phyloP scores from a whole-genome alignment of 1,140 invertebrate species.

The Ditylenchus dipsaci region DNA sequence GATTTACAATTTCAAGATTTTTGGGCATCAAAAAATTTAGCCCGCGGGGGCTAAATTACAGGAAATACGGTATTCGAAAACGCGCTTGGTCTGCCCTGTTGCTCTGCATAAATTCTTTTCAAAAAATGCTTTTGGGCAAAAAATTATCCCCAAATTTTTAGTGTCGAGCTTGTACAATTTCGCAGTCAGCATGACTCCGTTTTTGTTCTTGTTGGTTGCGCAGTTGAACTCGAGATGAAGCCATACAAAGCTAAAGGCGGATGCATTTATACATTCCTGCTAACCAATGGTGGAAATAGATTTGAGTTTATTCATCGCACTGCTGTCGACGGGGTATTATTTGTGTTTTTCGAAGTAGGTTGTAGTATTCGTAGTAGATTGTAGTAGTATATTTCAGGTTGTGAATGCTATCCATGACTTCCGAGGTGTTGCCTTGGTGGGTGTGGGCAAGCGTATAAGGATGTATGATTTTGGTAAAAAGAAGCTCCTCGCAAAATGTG shows the following conservation, averaged over 20 bases:
- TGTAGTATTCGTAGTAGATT: too few relatives aligned
- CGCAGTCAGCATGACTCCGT: slow-evolving; percentile 67
- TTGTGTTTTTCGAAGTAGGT: too few relatives aligned
- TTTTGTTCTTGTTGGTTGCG: slow-evolving; percentile 79
- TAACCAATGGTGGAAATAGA: slow-evolving; percentile 64
- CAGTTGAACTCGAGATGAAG: slow-evolving; percentile 82
- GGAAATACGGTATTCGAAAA: too few relatives aligned
- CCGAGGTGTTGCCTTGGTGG: slow-evolving; percentile 83
- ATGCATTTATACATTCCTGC: slow-evolving; percentile 77
- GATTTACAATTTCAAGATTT: too few relatives aligned
- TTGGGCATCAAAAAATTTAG: too few relatives aligned
- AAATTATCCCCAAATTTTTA: slow-evolving; percentile 55
- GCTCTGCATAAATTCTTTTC: too few relatives aligned
- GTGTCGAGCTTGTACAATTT: slow-evolving; percentile 72
- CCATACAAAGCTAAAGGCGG: slow-evolving; percentile 75
- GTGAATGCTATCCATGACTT: slow-evolving; percentile 81
- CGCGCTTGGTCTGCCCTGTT: too few relatives aligned
- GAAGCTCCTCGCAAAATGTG: slow-evolving; percentile 92
- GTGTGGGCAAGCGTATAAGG: slow-evolving; percentile 82
- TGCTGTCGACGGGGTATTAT: slow-evolving; percentile 77
- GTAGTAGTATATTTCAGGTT: too few relatives aligned
- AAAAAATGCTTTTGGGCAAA: too few relatives aligned
- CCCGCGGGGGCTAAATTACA: too few relatives aligned
- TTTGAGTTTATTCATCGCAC: slow-evolving; percentile 90
- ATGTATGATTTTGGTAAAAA: slow-evolving; percentile 96